Percentiles rank a stretch among this genome's conserved stretches.
These are phyloP conservation scores for Aphelocoma coerulescens DNA, from an alignment of 2,113 vertebrate species.

Conservation along the genomic window DNA sequence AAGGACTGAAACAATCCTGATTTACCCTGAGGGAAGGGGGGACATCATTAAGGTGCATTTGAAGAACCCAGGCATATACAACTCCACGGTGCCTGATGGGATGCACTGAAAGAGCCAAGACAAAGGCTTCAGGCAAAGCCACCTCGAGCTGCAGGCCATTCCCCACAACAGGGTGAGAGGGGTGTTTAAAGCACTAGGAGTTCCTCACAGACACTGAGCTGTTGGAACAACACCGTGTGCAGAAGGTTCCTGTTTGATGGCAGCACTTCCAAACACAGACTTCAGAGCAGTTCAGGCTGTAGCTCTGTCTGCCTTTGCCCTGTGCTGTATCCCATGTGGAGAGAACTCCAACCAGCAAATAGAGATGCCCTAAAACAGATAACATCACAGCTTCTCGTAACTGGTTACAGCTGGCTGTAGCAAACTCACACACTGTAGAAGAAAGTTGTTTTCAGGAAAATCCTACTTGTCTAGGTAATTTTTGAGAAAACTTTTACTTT, in stretches of 20 bases:
- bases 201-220: neutral
- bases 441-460: neutral
- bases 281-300: neutral
- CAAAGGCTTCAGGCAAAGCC: neutral
- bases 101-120: neutral
- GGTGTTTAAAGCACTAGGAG: neutral
- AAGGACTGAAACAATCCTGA: neutral
- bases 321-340: neutral
- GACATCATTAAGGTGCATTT: fast-evolving
- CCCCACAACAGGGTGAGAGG: fast-evolving
- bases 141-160: neutral
- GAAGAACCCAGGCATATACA: neutral
- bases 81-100: neutral
- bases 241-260: neutral
- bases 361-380: neutral
- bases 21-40: neutral
- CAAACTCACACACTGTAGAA: neutral
- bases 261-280: neutral
- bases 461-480: neutral
- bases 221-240: neutral
- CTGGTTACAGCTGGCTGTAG: neutral
- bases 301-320: neutral
- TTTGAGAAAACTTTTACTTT: neutral
- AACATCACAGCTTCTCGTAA: neutral
- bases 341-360: neutral